Evolutionary conservation across 2,888 invertebrate genomes (phyloP).

Genomic region (Oxytorus armatus): DNA sequence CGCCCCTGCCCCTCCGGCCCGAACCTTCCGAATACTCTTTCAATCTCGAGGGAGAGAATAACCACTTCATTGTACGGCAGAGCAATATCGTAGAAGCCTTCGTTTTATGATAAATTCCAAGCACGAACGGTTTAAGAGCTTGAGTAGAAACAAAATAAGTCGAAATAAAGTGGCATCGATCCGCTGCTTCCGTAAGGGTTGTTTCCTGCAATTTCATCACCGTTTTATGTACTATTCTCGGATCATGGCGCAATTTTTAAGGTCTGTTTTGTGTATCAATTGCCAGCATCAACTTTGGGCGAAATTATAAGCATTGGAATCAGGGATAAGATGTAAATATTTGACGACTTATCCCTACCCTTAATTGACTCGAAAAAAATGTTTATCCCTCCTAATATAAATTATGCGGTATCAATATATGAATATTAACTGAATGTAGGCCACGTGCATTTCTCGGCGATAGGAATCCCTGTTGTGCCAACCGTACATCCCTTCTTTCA

Average conservation of each 20-base stretch:
- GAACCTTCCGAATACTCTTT: conserved; percentile 15
- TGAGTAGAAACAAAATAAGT: conserved; percentile 34
- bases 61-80: conserved; percentile 16
- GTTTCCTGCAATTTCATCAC: conserved; percentile 13
- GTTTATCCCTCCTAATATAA: no score
- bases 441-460: background rate
- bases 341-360: background rate
- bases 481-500: background rate
- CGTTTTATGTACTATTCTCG: background rate
- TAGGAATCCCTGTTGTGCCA: conserved; percentile 4
- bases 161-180: conserved; percentile 23
- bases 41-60: conserved; percentile 34
- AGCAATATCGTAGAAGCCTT: background rate
- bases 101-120: conserved; percentile 18
- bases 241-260: background rate
- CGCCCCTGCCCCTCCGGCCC: background rate
- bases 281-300: background rate
- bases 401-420: no score
- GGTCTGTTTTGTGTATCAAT: conserved; percentile 4
- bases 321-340: background rate
- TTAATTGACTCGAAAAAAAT: background rate
- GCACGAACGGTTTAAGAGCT: conserved; percentile 20
- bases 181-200: background rate
- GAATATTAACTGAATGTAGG: no score
- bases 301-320: background rate